Conservation (phyloP, 2,113 vertebrate genomes). For the Meleagris gallopavo region DNA sequence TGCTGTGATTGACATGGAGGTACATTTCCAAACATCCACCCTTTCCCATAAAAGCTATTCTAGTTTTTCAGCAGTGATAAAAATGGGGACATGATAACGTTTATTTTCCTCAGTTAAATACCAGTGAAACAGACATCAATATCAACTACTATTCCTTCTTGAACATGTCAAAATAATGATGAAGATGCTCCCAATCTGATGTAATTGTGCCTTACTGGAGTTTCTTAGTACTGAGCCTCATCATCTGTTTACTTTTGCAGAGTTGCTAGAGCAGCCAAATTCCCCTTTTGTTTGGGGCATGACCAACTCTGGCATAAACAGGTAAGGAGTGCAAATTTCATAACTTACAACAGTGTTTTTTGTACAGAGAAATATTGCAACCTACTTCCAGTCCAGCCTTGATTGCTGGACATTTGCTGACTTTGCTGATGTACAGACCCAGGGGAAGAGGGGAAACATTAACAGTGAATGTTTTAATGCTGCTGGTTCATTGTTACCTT, state of each 20-base stretch:
- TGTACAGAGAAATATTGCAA: background rate
- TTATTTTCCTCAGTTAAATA: background rate
- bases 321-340: background rate
- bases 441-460: background rate
- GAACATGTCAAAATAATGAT: background rate
- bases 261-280: background rate
- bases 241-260: constrained; percentile 13
- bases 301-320: background rate
- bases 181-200: background rate
- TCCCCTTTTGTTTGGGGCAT: constrained; percentile 32
- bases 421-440: background rate
- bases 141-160: background rate
- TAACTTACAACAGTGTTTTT: background rate
- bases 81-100: background rate
- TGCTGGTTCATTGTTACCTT: background rate
- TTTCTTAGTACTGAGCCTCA: background rate
- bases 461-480: background rate
- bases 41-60: background rate
- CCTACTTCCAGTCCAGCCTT: background rate
- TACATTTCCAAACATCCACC: background rate
- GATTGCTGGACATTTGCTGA: accelerated
- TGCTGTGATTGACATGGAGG: background rate
- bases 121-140: background rate
- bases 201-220: background rate
- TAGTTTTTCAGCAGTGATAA: background rate